phyloP scores from a whole-genome alignment of 2,797 vertebrate species.

The Gymnodraco acuticeps region DNA sequence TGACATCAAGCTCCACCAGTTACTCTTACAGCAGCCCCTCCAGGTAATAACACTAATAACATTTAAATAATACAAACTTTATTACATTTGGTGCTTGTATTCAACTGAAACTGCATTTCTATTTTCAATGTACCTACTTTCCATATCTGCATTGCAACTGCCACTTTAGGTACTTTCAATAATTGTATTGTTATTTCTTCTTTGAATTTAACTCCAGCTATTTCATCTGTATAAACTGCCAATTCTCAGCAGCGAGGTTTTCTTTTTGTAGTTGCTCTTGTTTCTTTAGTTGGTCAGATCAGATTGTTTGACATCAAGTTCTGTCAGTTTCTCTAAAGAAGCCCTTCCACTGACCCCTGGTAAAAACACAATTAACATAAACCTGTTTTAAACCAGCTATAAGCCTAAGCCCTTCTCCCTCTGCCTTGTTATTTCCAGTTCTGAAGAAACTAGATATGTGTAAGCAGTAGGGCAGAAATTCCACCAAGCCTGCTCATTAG shows the following conservation, averaged over 20 bases:
- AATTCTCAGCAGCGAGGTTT: neutral
- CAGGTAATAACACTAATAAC: constrained; percentile 22
- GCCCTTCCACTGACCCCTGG: constrained; percentile 51
- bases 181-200: neutral
- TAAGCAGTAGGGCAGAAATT: constrained; percentile 58
- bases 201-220: neutral
- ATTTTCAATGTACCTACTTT: neutral
- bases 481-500: constrained; percentile 62
- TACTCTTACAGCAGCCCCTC: constrained; percentile 81
- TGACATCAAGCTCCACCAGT: constrained; percentile 66
- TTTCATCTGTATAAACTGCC: neutral
- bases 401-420: constrained; percentile 34
- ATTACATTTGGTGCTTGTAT: neutral
- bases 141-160: neutral
- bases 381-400: constrained; percentile 46
- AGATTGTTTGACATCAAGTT: constrained; percentile 61
- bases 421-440: constrained; percentile 39
- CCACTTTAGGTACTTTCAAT: neutral
- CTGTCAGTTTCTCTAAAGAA: constrained; percentile 64
- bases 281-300: constrained; percentile 45
- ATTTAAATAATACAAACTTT: neutral
- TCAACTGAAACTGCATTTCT: rapidly evolving
- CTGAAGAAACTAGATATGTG: constrained; percentile 52
- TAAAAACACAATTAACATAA: constrained; percentile 39
- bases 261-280: neutral